Conservation (phyloP, 2,113 vertebrate genomes). For the Tichodroma muraria region DNA sequence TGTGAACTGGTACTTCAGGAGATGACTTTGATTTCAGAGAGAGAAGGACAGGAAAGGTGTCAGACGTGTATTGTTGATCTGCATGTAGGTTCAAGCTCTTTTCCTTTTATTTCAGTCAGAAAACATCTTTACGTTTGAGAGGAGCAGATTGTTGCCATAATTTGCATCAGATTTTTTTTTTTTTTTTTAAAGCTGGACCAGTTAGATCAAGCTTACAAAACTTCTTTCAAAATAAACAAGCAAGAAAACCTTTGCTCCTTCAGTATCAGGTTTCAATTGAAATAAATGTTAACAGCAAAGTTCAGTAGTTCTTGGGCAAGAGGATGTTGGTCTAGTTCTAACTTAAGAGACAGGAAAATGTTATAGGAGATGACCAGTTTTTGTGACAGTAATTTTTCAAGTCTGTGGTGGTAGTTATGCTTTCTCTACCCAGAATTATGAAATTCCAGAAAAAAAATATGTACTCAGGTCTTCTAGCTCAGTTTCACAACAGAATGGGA, state of each 20-base stretch:
- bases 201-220: not conserved
- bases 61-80: not conserved
- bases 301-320: not conserved
- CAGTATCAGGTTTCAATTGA: not conserved
- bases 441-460: not conserved
- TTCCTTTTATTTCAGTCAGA: not conserved
- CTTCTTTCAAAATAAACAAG: constrained; percentile 5
- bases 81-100: not conserved
- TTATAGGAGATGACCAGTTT: not conserved
- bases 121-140: not conserved
- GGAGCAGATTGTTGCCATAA: not conserved
- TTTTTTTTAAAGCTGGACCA: not conserved
- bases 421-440: not conserved
- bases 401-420: not conserved
- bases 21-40: constrained; percentile 6
- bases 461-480: not conserved
- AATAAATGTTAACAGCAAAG: not conserved
- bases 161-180: not conserved
- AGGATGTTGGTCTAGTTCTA: not conserved
- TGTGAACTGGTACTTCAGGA: not conserved
- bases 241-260: constrained; percentile 22
- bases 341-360: not conserved
- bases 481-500: not conserved
- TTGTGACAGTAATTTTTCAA: not conserved
- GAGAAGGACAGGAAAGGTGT: constrained; percentile 1